A percentile compares a stretch with the other conserved stretches of the same genome.
phyloP scores from a whole-genome alignment of 2,113 vertebrate genomes.

The Plectropomus leopardus region DNA sequence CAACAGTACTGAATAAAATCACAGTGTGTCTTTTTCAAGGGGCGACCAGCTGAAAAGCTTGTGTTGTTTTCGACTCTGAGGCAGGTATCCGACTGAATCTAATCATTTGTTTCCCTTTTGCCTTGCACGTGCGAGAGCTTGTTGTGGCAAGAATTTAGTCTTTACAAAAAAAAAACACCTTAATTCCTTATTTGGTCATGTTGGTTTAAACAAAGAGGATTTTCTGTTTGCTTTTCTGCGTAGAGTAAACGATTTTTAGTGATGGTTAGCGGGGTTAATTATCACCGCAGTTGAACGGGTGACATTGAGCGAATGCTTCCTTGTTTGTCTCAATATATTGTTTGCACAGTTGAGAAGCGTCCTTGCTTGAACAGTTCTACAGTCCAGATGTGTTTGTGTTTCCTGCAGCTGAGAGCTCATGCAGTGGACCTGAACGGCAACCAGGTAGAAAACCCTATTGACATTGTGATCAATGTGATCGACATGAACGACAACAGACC shows the following conservation, averaged over 20 bases:
- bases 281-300: constrained; percentile 18
- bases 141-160: neutral
- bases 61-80: constrained; percentile 13
- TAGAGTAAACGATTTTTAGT: constrained; percentile 6
- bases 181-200: constrained; percentile 4
- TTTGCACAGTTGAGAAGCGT: constrained; percentile 23
- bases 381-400: constrained; percentile 64
- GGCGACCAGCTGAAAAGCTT: neutral
- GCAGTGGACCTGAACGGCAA: constrained; percentile 99
- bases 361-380: constrained; percentile 10
- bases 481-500: constrained; percentile 99
- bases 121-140: neutral
- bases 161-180: neutral
- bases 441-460: constrained; percentile 98
- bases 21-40: constrained; percentile 30
- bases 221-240: constrained; percentile 6
- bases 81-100: constrained; percentile 33
- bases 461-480: constrained; percentile 98
- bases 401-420: constrained; percentile 93
- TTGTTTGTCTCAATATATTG: neutral
- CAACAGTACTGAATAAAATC: constrained; percentile 29
- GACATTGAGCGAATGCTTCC: neutral
- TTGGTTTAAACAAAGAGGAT: constrained; percentile 1
- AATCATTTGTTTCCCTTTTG: constrained; percentile 19
- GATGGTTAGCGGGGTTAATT: constrained; percentile 8